Percentiles rank a stretch among this genome's conserved stretches.
These are phyloP conservation scores for Dilophus febrilis DNA, from an alignment of 2,888 invertebrate genomes.

Conservation along the genomic window DNA sequence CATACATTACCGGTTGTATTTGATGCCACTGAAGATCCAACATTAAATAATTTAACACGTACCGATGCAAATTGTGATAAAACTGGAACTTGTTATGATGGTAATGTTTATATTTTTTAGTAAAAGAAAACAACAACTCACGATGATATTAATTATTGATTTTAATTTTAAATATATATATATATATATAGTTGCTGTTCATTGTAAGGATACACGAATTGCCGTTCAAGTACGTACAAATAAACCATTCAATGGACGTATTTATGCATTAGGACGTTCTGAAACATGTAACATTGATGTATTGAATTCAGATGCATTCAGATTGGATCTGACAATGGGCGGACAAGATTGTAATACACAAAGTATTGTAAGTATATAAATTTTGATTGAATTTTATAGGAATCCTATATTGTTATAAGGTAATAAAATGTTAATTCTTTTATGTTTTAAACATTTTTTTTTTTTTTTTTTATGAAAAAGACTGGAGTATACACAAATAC, in stretches of 20 bases:
- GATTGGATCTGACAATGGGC: conserved; percentile 79
- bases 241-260: conserved; percentile 86
- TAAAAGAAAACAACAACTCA: too few species aligned
- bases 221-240: conserved; percentile 85
- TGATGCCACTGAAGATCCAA: conserved; percentile 60
- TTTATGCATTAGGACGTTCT: conserved; percentile 82
- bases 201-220: conserved; percentile 87
- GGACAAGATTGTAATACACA: conserved; percentile 93
- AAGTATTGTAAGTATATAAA: conserved; percentile 74
- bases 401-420: conserved; percentile 1
- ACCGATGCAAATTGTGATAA: conserved; percentile 81
- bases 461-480: too few species aligned
- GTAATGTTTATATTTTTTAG: too few species aligned
- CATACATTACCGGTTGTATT: conserved; percentile 56
- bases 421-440: conserved; percentile 1
- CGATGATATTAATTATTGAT: conserved; percentile 1
- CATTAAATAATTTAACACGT: conserved; percentile 53
- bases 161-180: conserved; percentile 1
- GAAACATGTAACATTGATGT: conserved; percentile 93
- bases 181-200: conserved; percentile 84
- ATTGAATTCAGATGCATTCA: conserved; percentile 79
- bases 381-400: conserved; percentile 2
- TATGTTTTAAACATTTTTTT: too few species aligned
- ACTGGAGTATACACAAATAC: conserved; percentile 88
- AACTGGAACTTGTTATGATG: conserved; percentile 88